Evolutionary conservation across 2,888 invertebrate genomes (phyloP).

Genomic region (Sphaeridia pumilis): DNA sequence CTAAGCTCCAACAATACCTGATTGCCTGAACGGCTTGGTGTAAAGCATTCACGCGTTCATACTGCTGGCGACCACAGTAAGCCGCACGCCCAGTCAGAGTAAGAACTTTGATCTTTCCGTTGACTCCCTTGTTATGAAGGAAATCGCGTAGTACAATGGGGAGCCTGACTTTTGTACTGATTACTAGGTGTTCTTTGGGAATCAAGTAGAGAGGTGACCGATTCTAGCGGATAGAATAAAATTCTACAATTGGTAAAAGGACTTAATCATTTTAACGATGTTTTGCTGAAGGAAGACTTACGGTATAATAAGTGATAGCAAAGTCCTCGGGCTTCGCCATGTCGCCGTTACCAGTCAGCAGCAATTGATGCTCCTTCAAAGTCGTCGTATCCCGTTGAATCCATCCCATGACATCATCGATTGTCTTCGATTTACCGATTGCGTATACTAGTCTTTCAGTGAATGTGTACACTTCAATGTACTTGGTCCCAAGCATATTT

Average conservation of each 20-base stretch:
- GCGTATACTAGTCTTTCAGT: conserved; percentile 24
- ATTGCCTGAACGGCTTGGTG: conserved; percentile 1
- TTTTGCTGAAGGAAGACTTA: not conserved
- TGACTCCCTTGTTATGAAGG: not conserved
- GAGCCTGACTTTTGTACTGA: not conserved
- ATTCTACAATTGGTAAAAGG: not conserved
- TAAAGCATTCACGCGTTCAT: not conserved
- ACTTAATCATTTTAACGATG: not conserved
- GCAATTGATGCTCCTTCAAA: conserved; percentile 20
- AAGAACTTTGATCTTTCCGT: not conserved
- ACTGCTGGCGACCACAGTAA: conserved; percentile 4
- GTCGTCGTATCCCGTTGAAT: conserved; percentile 23
- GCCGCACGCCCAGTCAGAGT: conserved; percentile 2
- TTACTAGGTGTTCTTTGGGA: not conserved
- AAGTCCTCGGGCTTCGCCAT: not conserved
- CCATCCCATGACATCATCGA: conserved; percentile 23
- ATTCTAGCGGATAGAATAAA: not conserved
- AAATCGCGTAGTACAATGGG: not conserved
- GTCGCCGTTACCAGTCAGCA: conserved; percentile 28
- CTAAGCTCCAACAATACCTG: too few relatives aligned
- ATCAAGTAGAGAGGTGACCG: not conserved
- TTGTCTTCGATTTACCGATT: conserved; percentile 23
- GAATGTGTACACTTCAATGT: conserved; percentile 22
- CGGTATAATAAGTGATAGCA: conserved; percentile 3
- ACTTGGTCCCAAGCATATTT: conserved; percentile 26